phyloP scores from a whole-genome alignment of 2,888 invertebrate genomes.

The Sphaeridia pumilis region DNA sequence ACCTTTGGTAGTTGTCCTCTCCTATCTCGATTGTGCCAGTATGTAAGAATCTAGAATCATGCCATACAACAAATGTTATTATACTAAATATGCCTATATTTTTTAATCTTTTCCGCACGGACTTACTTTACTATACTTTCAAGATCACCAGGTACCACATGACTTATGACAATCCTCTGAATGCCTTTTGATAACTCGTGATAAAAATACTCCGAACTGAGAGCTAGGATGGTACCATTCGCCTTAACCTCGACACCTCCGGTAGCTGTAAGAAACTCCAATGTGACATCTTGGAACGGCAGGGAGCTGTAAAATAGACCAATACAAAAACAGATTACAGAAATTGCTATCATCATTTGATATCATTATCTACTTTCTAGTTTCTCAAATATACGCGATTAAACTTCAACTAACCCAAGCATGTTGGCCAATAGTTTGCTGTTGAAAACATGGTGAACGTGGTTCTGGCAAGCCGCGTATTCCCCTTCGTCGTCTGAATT shows the following conservation, averaged over 20 bases:
- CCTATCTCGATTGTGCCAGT: neutral
- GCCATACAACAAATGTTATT: no score
- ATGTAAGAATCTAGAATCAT: constrained; percentile 7
- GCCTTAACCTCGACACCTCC: neutral
- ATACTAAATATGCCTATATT: no score
- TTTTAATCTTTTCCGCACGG: no score
- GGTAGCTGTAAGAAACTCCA: neutral
- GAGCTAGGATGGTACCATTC: neutral
- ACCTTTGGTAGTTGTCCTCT: constrained; percentile 1
- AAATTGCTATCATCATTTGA: no score
- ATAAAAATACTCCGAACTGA: neutral
- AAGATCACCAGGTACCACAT: neutral
- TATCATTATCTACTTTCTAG: neutral
- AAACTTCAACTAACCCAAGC: neutral
- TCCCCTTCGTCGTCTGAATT: neutral
- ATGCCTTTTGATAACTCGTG: neutral
- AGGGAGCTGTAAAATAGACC: no score
- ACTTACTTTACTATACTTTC: neutral
- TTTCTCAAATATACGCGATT: neutral
- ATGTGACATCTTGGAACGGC: neutral
- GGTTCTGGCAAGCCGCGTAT: neutral
- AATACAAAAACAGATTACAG: no score
- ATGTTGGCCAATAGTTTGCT: neutral
- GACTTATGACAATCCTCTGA: neutral
- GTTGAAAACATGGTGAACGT: neutral